Percentiles rank a stretch among this genome's conserved stretches.
phyloP scores from a whole-genome alignment of 2,888 invertebrate species.

The Trichopria drosophilae region DNA sequence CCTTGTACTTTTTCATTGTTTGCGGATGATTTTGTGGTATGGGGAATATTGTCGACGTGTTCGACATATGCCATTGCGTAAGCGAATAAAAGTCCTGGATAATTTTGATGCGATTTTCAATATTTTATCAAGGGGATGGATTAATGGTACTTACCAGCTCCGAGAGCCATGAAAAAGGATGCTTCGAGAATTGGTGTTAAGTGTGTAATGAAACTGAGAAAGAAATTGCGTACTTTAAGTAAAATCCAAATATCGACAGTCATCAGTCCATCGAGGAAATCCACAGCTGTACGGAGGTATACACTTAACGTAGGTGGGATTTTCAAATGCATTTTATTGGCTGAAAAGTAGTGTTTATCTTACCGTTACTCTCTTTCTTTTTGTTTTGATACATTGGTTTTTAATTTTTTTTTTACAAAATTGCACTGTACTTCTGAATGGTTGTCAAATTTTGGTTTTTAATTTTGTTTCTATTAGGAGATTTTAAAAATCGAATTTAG shows the following conservation, averaged over 20 bases:
- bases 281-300: too few relatives aligned
- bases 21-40: background rate
- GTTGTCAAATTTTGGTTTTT: too few relatives aligned
- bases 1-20: background rate
- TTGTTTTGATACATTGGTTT: too few relatives aligned
- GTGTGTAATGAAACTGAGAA: slow-evolving; percentile 20
- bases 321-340: too few relatives aligned
- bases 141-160: slow-evolving; percentile 35
- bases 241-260: slow-evolving; percentile 43
- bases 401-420: too few relatives aligned
- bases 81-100: slow-evolving; percentile 32
- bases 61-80: slow-evolving; percentile 25
- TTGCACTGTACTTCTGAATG: too few relatives aligned
- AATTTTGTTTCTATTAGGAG: too few relatives aligned
- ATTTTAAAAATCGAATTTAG: too few relatives aligned
- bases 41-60: slow-evolving; percentile 16
- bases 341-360: too few relatives aligned
- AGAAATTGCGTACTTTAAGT: slow-evolving; percentile 29
- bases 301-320: too few relatives aligned
- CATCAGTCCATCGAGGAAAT: slow-evolving; percentile 26
- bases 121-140: too few relatives aligned
- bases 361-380: too few relatives aligned
- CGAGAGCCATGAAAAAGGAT: slow-evolving; percentile 31
- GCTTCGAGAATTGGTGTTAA: slow-evolving; percentile 34
- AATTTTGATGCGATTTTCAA: slow-evolving; percentile 1